phyloP scores from a whole-genome alignment of 1,140 invertebrate species.

The Drosophila bifasciata region DNA sequence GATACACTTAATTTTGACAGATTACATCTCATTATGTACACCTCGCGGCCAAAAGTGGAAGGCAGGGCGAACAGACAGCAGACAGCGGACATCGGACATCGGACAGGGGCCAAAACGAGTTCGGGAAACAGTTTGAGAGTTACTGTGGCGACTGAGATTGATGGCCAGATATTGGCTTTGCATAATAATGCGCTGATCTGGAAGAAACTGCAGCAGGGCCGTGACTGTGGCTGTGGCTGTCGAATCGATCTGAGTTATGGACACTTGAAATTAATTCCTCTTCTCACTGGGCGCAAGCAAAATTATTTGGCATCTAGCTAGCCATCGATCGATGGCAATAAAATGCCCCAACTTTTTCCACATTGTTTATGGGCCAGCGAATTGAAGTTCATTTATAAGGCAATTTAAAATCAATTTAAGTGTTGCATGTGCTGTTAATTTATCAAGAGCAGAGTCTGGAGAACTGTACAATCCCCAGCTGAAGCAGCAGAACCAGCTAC shows the following conservation, averaged over 20 bases:
- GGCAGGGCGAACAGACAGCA: conserved; percentile 22
- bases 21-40: conserved; percentile 82
- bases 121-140: conserved; percentile 46
- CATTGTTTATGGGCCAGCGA: conserved; percentile 66
- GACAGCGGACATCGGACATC: too few species aligned
- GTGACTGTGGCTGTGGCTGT: neutral
- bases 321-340: conserved; percentile 33
- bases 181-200: conserved; percentile 56
- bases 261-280: conserved; percentile 70
- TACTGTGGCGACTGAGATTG: conserved; percentile 57
- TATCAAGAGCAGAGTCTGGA: conserved; percentile 53
- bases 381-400: conserved; percentile 80
- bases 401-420: conserved; percentile 82
- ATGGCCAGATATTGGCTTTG: conserved; percentile 70
- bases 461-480: too few species aligned
- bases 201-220: too few species aligned
- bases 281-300: conserved; percentile 9
- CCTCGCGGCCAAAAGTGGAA: conserved; percentile 57
- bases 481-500: conserved; percentile 31
- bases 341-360: conserved; percentile 37
- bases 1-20: conserved; percentile 82
- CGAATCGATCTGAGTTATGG: conserved; percentile 59
- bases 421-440: conserved; percentile 80
- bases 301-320: conserved; percentile 47
- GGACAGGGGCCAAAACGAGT: conserved; percentile 46